Evolutionary conservation across 2,797 vertebrate genomes (phyloP), one percentile per base, ranked within the genome.

Genomic region (Hypotaenidia philippensis): DNA sequence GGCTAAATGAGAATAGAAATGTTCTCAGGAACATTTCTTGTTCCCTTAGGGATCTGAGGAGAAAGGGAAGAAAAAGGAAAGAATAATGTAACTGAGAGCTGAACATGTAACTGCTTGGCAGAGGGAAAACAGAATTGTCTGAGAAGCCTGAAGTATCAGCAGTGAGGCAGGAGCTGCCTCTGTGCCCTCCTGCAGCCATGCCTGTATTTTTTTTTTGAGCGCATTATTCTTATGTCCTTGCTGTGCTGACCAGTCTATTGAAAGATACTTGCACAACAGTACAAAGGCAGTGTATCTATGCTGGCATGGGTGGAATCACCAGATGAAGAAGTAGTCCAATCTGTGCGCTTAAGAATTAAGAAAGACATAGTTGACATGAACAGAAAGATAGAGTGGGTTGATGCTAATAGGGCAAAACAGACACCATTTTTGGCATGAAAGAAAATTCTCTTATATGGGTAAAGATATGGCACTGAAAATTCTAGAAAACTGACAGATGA

Each of bases 401-500:
- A 61, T 59, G 69, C 55, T 71, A 77, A 80, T 64, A 83, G 65
- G 85, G 44, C 23, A 80, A 87, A 96, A 49, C 29, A 77, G 34
- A n/a, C 25, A 71, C 41, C 23, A 18, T 69, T 92, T 89, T 81
- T 66, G 53, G 22, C 50, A 65, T 44, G 71, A 85, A 90, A 80
- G n/a, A 77, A 77, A 85, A 69, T 75, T 81, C 47, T 85, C 38
- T 16, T 53, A 71, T 68, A 75, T 38, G 72, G 29, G 27, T 77
- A 69, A 88, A 29, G 76, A 83, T 83, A 50, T 8, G 31, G 69
- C 81, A 93, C 50, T 92, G 69, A 94, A 95, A 89, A 87, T 93
- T 93, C 63, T 75, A 78, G 84, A 71, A 93, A 95, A 94, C 50
- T 83, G 95, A 78, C 84, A 91, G 90, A 92, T 95, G 95, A 95